Percentiles rank a stretch among this genome's conserved stretches.
Conservation (phyloP, 2,113 vertebrate genomes). For the Epinephelus lanceolatus region DNA sequence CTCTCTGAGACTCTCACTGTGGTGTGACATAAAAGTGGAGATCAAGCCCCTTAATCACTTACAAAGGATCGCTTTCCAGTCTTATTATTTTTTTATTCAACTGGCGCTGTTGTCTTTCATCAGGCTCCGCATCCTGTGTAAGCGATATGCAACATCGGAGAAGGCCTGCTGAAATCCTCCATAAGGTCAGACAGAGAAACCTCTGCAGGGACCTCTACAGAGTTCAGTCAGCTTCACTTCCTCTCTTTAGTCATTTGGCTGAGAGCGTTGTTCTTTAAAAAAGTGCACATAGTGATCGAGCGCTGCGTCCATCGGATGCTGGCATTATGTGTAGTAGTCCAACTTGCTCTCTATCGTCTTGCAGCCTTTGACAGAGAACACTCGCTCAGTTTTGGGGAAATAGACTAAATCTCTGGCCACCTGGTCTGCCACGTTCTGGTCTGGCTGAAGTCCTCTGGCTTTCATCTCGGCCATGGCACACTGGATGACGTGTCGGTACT, state of each 20-base stretch:
- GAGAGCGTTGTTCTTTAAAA: slow-evolving; percentile 23
- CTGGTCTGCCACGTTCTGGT: slow-evolving; percentile 79
- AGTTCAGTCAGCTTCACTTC: slow-evolving; percentile 41
- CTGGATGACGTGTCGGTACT: slow-evolving; percentile 92
- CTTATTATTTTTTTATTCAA: slow-evolving; percentile 32
- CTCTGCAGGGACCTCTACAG: slow-evolving; percentile 3
- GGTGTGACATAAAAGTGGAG: not conserved
- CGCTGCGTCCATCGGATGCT: not conserved
- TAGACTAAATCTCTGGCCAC: slow-evolving; percentile 91
- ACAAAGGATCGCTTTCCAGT: slow-evolving; percentile 23
- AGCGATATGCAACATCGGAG: slow-evolving; percentile 37
- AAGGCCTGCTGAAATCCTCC: slow-evolving; percentile 28
- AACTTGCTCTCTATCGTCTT: slow-evolving; percentile 93
- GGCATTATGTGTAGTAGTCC: slow-evolving; percentile 86
- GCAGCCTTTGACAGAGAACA: slow-evolving; percentile 95
- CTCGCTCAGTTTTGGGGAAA: slow-evolving; percentile 90
- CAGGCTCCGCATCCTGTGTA: slow-evolving; percentile 24
- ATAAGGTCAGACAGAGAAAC: slow-evolving; percentile 13
- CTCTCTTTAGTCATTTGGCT: slow-evolving; percentile 42
- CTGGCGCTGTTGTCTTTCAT: not conserved
- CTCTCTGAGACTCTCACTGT: not conserved
- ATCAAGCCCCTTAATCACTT: slow-evolving; percentile 10
- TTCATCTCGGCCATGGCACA: slow-evolving; percentile 89
- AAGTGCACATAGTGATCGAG: slow-evolving; percentile 50
- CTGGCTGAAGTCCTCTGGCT: slow-evolving; percentile 63